phyloP scores from a whole-genome alignment of 2,113 vertebrate species.

The Erpornis zantholeuca region DNA sequence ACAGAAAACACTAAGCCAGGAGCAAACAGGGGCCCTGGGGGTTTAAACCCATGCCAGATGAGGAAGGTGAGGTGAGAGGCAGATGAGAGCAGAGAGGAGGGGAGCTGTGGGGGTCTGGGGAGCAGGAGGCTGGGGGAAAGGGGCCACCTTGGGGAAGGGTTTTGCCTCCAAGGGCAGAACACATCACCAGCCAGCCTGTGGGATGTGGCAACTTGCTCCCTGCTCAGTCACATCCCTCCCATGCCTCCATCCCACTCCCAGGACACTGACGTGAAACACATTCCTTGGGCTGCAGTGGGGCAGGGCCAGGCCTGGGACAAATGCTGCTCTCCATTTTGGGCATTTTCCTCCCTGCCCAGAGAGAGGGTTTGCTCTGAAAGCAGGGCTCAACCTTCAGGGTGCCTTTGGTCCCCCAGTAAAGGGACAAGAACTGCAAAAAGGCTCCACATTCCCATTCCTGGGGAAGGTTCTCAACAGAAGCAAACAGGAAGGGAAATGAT shows the following conservation, averaged over 20 bases:
- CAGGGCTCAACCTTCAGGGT: neutral
- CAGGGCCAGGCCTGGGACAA: neutral
- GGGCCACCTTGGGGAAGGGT: neutral
- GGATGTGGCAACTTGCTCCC: neutral
- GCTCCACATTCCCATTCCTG: fast-evolving
- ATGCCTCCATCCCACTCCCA: fast-evolving
- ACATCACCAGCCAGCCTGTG: fast-evolving
- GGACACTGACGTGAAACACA: neutral
- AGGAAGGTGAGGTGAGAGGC: neutral
- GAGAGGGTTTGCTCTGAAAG: neutral
- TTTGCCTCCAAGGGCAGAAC: neutral
- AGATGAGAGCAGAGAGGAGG: neutral
- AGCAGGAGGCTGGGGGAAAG: neutral
- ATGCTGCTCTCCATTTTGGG: neutral
- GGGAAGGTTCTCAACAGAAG: neutral
- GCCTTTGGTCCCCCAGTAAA: fast-evolving
- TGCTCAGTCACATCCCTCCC: neutral
- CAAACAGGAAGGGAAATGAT: neutral
- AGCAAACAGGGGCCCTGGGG: neutral
- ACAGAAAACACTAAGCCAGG: neutral
- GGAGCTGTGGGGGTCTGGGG: neutral
- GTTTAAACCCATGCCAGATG: neutral
- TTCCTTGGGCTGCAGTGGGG: neutral
- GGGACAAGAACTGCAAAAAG: neutral
- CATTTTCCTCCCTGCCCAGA: neutral